Percentiles rank a stretch among this genome's conserved stretches.
Conservation (phyloP, 2,113 vertebrate genomes). For the Petromus typicus region DNA sequence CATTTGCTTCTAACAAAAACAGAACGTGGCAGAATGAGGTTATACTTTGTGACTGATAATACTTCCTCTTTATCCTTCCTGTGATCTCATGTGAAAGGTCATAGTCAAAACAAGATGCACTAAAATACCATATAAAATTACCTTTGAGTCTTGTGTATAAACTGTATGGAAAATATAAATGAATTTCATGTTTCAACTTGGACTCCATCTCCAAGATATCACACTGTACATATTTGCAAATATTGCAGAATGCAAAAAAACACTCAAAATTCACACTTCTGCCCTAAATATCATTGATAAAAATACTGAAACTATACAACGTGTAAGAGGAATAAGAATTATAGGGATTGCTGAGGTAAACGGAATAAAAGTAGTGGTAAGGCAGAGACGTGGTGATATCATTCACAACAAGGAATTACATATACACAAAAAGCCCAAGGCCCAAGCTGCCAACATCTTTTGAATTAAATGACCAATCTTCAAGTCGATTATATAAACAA, state of each 20-base stretch:
- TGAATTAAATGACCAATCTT: conserved; percentile 19
- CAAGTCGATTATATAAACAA: not conserved
- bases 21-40: not conserved
- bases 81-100: not conserved
- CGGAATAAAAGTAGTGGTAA: not conserved
- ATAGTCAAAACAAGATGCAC: not conserved
- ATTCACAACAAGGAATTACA: not conserved
- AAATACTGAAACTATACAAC: not conserved
- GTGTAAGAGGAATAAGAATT: not conserved
- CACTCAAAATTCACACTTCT: not conserved
- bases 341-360: not conserved
- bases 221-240: not conserved
- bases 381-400: not conserved
- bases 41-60: not conserved
- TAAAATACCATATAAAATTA: not conserved
- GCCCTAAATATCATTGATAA: not conserved
- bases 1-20: conserved; percentile 26
- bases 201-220: not conserved
- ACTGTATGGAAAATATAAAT: not conserved
- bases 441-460: not conserved
- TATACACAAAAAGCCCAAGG: not conserved
- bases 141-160: not conserved
- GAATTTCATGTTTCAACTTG: not conserved
- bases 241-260: not conserved
- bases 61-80: conserved; percentile 11